Conservation (phyloP, 1,140 invertebrate species). For the Drosophila ogumai region DNA sequence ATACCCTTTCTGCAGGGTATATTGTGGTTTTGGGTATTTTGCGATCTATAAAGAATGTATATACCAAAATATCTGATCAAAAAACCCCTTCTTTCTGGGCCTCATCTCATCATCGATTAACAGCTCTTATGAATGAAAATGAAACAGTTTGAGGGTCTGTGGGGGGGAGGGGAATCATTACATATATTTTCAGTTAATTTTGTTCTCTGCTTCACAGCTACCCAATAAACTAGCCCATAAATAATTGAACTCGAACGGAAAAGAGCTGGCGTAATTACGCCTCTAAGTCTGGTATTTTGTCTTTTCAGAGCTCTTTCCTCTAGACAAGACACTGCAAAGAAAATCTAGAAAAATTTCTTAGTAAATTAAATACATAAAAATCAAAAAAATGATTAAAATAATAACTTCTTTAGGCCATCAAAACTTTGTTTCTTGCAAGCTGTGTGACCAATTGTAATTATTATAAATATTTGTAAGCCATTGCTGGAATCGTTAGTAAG, state of each 20-base stretch:
- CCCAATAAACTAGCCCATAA: slow-evolving; percentile 75
- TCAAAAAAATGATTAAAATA: background rate
- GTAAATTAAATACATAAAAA: background rate
- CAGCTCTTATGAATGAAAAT: slow-evolving; percentile 70
- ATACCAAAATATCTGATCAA: no score
- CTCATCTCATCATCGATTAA: slow-evolving; percentile 53
- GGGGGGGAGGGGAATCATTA: slow-evolving; percentile 12
- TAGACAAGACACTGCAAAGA: background rate
- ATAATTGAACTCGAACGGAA: slow-evolving; percentile 77
- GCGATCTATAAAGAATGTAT: background rate
- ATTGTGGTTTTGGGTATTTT: background rate
- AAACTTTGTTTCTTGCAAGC: no score
- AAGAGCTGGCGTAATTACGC: slow-evolving; percentile 67
- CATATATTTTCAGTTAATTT: slow-evolving; percentile 56
- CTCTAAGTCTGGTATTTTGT: slow-evolving; percentile 23
- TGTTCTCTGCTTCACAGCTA: slow-evolving; percentile 37
- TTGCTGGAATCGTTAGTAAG: no score
- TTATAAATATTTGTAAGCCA: no score
- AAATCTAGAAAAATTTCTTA: no score
- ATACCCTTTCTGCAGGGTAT: slow-evolving; percentile 1
- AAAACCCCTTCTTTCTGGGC: no score
- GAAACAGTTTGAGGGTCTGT: background rate
- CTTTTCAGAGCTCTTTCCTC: slow-evolving; percentile 22
- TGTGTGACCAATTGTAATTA: no score
- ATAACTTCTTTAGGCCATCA: background rate